These are phyloP conservation scores for Passerculus sandwichensis DNA, from an alignment of 2,797 vertebrate genomes.

Conservation along the genomic window DNA sequence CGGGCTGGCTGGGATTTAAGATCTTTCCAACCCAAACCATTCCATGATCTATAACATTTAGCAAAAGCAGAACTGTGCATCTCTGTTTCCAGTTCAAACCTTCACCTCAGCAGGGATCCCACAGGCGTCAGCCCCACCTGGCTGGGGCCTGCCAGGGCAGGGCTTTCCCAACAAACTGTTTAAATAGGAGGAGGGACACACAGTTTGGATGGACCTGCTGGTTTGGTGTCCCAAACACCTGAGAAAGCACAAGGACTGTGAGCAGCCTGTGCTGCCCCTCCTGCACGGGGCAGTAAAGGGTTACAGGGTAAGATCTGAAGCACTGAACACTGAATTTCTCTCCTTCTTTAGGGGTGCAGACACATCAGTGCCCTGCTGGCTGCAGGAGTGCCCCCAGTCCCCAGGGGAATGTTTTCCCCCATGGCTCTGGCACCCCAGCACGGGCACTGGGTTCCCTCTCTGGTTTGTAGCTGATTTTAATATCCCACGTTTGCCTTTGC, in stretches of 20 bases:
- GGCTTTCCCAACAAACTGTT: background rate
- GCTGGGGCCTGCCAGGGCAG: background rate
- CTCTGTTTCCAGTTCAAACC: background rate
- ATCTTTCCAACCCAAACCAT: background rate
- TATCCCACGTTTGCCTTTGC: background rate
- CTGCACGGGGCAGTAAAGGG: background rate
- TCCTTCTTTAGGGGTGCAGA: background rate
- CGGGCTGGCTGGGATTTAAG: rapidly evolving
- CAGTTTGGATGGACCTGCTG: background rate
- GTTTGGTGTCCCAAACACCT: background rate
- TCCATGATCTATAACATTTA: background rate
- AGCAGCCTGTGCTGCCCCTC: background rate
- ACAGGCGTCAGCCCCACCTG: background rate
- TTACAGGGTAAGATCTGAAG: background rate
- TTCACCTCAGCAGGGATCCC: background rate
- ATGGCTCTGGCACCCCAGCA: background rate
- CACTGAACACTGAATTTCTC: background rate
- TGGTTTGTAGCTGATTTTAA: background rate
- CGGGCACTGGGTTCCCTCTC: background rate
- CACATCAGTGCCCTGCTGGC: background rate
- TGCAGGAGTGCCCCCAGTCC: background rate
- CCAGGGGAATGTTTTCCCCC: rapidly evolving
- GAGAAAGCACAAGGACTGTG: background rate
- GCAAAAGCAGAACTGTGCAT: background rate
- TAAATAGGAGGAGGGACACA: background rate